phyloP scores from a whole-genome alignment of 2,888 invertebrate genomes.

The Tetragonisca angustula region DNA sequence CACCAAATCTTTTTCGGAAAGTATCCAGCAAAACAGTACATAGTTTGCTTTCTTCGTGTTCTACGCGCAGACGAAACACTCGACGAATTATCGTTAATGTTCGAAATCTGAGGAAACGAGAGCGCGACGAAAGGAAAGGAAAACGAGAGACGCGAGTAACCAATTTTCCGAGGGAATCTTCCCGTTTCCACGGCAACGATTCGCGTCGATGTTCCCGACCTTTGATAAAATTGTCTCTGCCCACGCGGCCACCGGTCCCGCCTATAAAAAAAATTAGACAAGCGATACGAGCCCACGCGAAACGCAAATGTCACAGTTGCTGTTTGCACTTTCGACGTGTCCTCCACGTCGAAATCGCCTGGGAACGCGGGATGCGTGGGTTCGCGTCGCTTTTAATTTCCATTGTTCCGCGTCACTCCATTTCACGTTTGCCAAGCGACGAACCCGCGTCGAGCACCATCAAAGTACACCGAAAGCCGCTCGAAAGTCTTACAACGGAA shows the following conservation, averaged over 20 bases:
- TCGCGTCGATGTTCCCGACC: conserved; percentile 19
- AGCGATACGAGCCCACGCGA: conserved; percentile 31
- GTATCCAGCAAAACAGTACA: too few species aligned
- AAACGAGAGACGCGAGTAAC: background rate
- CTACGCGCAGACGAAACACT: too few species aligned
- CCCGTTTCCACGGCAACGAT: background rate
- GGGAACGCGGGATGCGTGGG: background rate
- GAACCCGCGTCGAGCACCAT: background rate
- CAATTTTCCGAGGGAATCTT: background rate
- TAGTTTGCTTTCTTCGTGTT: too few species aligned
- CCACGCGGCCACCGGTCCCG: conserved; percentile 5
- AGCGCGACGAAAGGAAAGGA: background rate
- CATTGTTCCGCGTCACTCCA: background rate
- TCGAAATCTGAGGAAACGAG: too few species aligned
- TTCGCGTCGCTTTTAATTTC: background rate
- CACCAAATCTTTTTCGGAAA: too few species aligned
- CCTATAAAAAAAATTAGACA: background rate
- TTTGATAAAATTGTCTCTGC: background rate
- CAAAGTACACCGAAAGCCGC: background rate
- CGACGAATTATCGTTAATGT: too few species aligned
- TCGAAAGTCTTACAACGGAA: too few species aligned
- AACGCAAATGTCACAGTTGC: conserved; percentile 43
- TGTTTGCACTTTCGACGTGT: background rate
- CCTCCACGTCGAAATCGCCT: background rate
- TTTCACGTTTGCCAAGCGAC: background rate